Evolutionary conservation across 2,113 vertebrate species (phyloP), one percentile per base, ranked within the genome.

Genomic region (Tylochromis polylepis): DNA sequence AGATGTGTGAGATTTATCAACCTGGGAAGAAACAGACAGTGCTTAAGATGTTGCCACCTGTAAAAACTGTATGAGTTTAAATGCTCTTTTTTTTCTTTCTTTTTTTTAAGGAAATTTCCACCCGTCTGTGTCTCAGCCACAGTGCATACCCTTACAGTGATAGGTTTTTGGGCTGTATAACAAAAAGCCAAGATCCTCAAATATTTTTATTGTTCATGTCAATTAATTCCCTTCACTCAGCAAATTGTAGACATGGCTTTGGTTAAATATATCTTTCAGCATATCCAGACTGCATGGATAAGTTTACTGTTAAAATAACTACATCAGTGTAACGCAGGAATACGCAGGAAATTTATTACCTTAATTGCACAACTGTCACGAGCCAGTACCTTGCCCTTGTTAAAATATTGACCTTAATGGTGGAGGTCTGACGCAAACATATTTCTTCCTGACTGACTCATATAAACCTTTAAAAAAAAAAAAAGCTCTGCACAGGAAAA

Each of bases 281-380:
- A 58, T 22, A 46, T 36, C 16, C 4, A 7, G 9, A 27, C 56
- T 85, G 16, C 79, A 70, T 49, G 56, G 34, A 72, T 16, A 78
- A n/a, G 38, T 38, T 57, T 46, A 56, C 7, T 24, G 62, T 24
- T 82, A 60, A 67, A 90, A 85, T 5, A 84, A 67, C 59, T 43
- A 67, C 82, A 89, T 77, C 29, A 46, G 29, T 84, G 65, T 43
- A 87, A 85, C 55, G 75, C 62, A 70, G 60, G 87, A 90, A 65
- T 72, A 89, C 77, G 78, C 56, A 72, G 38, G 46, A 14, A 18
- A 93, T 94, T 75, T 89, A 93, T 90, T 60, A 34, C 43, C 34
- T 90, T 89, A 62, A 92, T 89, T 91, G 82, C 83, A 59, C 57
- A 88, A 87, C 85, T 90, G 94, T 86, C 90, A 92, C 6, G 79